Conservation (phyloP, 1,140 invertebrate species). For the Drosophila busckii region DNA sequence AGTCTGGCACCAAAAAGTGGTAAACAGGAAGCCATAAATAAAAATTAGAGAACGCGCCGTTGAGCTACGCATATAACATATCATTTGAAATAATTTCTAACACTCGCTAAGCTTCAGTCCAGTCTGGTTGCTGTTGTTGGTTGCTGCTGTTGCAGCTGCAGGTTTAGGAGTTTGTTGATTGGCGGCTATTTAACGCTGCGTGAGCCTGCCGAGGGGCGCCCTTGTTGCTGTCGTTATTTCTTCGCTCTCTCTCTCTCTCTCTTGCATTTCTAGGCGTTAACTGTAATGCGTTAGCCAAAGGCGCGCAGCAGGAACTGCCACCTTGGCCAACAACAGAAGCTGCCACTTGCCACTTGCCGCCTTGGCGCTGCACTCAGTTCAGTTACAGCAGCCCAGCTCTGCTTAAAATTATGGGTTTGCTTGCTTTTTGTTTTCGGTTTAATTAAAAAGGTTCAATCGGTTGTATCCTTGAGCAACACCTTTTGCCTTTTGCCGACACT, state of each 20-base stretch:
- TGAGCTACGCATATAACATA: slow-evolving; percentile 44
- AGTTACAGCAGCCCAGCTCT: too few species aligned
- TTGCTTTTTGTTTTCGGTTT: too few species aligned
- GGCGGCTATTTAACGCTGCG: slow-evolving; percentile 68
- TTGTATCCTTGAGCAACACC: slow-evolving; percentile 57
- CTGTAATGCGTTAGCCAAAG: slow-evolving; percentile 54
- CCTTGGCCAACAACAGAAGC: slow-evolving; percentile 37
- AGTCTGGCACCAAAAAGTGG: slow-evolving; percentile 29
- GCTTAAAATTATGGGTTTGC: slow-evolving; percentile 61
- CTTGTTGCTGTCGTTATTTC: too few species aligned
- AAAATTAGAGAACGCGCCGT: slow-evolving; percentile 60
- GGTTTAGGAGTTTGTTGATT: slow-evolving; percentile 40
- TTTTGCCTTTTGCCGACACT: slow-evolving; percentile 4
- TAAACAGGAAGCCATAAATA: slow-evolving; percentile 68
- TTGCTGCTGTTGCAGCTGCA: slow-evolving; percentile 55
- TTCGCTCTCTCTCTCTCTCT: too few species aligned
- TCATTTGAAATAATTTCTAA: slow-evolving; percentile 74
- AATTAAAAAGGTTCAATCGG: slow-evolving; percentile 59
- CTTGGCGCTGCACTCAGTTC: too few species aligned
- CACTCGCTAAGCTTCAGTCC: slow-evolving; percentile 8
- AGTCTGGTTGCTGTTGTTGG: neutral
- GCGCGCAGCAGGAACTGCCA: slow-evolving; percentile 68
- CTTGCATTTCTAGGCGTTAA: slow-evolving; percentile 73
- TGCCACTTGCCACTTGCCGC: slow-evolving; percentile 18
- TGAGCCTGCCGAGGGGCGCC: slow-evolving; percentile 53